phyloP scores from a whole-genome alignment of 2,113 vertebrate genomes.

The Hypomesus transpacificus region DNA sequence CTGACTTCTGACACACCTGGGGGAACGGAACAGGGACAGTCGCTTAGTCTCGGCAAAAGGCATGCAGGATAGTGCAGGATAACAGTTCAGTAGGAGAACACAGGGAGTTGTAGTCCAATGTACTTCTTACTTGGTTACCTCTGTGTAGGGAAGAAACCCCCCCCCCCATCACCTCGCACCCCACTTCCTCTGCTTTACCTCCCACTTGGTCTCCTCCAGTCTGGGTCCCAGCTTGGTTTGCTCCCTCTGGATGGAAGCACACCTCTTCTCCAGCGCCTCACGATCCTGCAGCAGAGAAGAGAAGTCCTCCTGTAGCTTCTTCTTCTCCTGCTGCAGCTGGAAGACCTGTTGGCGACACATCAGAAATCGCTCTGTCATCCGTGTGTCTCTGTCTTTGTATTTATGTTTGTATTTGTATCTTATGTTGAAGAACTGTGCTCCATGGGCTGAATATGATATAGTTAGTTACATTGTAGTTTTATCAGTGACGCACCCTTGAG shows the following conservation, averaged over 20 bases:
- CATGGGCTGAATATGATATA: no score
- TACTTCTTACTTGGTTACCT: background rate
- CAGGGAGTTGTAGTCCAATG: background rate
- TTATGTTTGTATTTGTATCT: background rate
- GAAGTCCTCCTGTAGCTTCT: conserved; percentile 94
- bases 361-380: no score
- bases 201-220: conserved; percentile 98
- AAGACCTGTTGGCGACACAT: conserved; percentile 70
- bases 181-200: conserved; percentile 70
- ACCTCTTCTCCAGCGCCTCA: conserved; percentile 86
- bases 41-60: background rate
- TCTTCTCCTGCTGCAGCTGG: conserved; percentile 96
- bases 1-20: conserved; percentile 96
- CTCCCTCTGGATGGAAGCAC: conserved; percentile 87
- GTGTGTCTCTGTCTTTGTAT: background rate
- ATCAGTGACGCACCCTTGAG: no score
- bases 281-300: conserved; percentile 90
- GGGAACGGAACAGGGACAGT: background rate
- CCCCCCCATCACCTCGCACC: background rate
- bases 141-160: background rate
- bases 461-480: no score
- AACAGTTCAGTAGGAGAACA: background rate
- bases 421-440: no score
- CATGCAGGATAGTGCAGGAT: no score
- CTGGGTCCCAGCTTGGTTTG: conserved; percentile 90